Evolutionary conservation across 2,888 invertebrate genomes (phyloP).

Genomic region (Malacosoma neustria): DNA sequence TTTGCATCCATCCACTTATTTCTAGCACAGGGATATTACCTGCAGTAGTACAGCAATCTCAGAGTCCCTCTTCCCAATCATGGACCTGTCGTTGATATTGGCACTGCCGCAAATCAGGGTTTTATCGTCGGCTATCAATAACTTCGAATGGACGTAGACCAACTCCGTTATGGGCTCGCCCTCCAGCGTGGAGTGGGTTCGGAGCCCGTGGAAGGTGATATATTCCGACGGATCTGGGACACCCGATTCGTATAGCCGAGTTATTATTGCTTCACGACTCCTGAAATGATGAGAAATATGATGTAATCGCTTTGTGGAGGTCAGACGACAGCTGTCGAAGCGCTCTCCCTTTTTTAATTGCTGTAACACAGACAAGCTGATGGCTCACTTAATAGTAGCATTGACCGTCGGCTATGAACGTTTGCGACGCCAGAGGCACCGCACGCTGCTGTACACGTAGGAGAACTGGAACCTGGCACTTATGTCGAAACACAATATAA

Average conservation of each 20-base stretch:
- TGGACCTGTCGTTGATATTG: constrained; percentile 97
- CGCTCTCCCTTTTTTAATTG: no score
- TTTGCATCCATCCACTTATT: no score
- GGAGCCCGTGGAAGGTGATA: constrained; percentile 92
- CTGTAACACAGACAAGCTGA: no score
- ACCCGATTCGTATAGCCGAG: constrained; percentile 84
- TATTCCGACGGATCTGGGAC: constrained; percentile 88
- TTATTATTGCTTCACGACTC: constrained; percentile 89
- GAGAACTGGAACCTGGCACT: no score
- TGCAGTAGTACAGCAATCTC: constrained; percentile 93
- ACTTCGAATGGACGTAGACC: constrained; percentile 97
- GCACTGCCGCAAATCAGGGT: constrained; percentile 96
- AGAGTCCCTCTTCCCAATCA: constrained; percentile 95
- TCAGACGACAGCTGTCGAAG: no score
- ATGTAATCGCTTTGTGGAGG: no score
- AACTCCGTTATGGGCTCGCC: constrained; percentile 92
- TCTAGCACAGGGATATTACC: no score
- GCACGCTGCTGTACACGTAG: no score
- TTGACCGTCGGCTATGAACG: no score
- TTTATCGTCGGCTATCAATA: constrained; percentile 95
- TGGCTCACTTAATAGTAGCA: no score
- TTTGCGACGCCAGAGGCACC: no score
- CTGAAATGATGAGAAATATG: constrained; percentile 66
- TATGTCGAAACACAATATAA: no score
- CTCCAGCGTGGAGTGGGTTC: constrained; percentile 86